Evolutionary conservation across 2,797 vertebrate genomes (phyloP), one percentile per base, ranked within the genome.

Genomic region (Apogon talboti): DNA sequence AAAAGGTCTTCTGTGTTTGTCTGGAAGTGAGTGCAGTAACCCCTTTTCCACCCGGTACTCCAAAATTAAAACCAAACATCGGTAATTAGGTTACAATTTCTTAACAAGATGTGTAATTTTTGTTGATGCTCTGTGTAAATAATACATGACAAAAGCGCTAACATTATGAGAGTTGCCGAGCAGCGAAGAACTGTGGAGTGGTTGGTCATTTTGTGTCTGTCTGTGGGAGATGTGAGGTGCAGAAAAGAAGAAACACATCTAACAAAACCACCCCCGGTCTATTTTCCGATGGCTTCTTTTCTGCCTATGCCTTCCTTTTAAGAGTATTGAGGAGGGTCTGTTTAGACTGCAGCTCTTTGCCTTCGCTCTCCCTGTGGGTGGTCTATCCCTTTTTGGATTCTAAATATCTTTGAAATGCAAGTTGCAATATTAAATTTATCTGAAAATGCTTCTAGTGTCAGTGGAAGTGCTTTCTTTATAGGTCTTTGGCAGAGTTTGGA

Each of bases 401-500:
- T 85, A 61, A 66, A 42, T 85, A 84, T 89, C 82, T 81, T 87
- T 87, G 64, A 88, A 85, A 84, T 88, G 78, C 82, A 76, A 83
- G 74, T 84, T 85, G 83, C 81, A 84, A 86, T 85, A 90, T 90
- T 87, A 89, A 90, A 90, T 87, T 74, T 3, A 77, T 81, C 50
- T 78, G 43, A 85, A 87, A 86, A 63, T 44, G 30, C 11, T 49
- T 41, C 7, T 11, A 11, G 66, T 5, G 43, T 80, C 52, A 41
- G 6, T 72, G n/a, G 38, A 16, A 15, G n/a, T 68, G 66, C 76
- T 75, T 3, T 21, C 19, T 21, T 21, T 21, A 21, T 21, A 21
- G 2, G 3, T 21, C 19, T 21, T 21, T 2, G 19, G 2, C 19
- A 21, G 19, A 21, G 19, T 21, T 21, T 21, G 19, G 19, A 21